Conservation (phyloP, 2,888 invertebrate genomes). For the Morpho achilles region DNA sequence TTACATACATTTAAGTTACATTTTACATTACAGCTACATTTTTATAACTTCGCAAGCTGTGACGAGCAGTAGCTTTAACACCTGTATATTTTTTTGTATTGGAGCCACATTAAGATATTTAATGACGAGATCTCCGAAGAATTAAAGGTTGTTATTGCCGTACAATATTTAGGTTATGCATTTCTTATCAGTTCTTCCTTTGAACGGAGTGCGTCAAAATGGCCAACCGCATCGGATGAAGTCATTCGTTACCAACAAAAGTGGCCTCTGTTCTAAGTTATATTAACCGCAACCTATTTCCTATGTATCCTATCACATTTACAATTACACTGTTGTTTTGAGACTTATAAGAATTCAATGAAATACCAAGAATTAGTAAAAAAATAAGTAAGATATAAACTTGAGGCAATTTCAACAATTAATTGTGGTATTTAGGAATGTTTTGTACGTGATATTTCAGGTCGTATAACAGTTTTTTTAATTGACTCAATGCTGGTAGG, state of each 20-base stretch:
- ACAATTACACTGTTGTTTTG: not conserved
- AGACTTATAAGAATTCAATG: conserved; percentile 1
- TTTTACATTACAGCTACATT: too few species aligned
- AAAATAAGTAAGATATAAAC: not conserved
- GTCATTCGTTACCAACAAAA: conserved; percentile 14
- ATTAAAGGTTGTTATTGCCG: not conserved
- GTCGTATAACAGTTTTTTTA: too few species aligned
- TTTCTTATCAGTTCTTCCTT: conserved; percentile 11
- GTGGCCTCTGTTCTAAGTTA: conserved; percentile 13
- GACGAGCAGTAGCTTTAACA: too few species aligned
- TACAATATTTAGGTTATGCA: conserved; percentile 3
- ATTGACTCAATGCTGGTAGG: too few species aligned
- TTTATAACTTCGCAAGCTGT: too few species aligned
- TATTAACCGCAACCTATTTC: conserved; percentile 21
- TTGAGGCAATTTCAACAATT: not conserved
- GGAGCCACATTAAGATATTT: too few species aligned
- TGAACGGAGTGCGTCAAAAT: conserved; percentile 17
- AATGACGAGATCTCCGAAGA: too few species aligned
- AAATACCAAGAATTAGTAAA: conserved; percentile 7
- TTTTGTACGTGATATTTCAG: too few species aligned
- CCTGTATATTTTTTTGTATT: too few species aligned
- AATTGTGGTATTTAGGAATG: not conserved
- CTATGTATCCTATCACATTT: conserved; percentile 8
- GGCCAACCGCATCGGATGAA: conserved; percentile 18
- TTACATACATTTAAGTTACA: too few species aligned